Conservation (phyloP, 2,888 invertebrate genomes). For the Apoda limacodes region DNA sequence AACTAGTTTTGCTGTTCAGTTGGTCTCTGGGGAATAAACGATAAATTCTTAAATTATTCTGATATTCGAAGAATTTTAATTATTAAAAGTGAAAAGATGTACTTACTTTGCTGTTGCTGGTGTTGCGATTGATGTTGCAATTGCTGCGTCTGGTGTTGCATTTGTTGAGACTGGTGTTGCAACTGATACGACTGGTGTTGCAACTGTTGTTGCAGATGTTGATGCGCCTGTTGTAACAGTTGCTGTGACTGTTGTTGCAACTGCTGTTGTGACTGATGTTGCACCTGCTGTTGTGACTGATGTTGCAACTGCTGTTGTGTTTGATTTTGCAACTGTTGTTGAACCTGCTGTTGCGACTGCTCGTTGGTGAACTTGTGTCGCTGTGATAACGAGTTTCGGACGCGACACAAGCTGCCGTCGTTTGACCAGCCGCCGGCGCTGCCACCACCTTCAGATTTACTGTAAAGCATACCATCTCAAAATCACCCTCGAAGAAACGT, state of each 20-base stretch:
- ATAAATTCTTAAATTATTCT: too few relatives aligned
- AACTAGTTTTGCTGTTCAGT: too few relatives aligned
- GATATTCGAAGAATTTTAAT: too few relatives aligned
- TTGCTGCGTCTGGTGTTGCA: conserved; percentile 14
- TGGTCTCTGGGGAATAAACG: too few relatives aligned
- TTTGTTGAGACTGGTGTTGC: conserved; percentile 10
- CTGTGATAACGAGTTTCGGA: conserved; percentile 51
- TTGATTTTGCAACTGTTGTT: conserved; percentile 30
- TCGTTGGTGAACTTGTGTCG: conserved; percentile 61
- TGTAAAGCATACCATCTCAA: too few relatives aligned
- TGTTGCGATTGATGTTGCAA: conserved; percentile 18
- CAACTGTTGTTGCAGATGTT: conserved; percentile 16
- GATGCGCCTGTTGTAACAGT: conserved; percentile 21
- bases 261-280: conserved; percentile 20
- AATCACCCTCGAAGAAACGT: too few relatives aligned
- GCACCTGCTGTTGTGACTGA: conserved; percentile 22
- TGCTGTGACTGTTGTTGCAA: conserved; percentile 22
- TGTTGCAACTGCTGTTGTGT: conserved; percentile 28
- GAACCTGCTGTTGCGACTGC: conserved; percentile 43
- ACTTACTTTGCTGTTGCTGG: conserved; percentile 20
- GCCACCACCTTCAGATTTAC: conserved; percentile 58
- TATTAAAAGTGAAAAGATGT: conserved; percentile 3
- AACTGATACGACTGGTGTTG: conserved; percentile 22
- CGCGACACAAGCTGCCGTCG: conserved; percentile 57
- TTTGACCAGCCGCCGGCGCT: conserved; percentile 58